Evolutionary conservation across 2,113 vertebrate species (phyloP), one percentile per base, ranked within the genome.

Genomic region (Psephotus haematonotus): DNA sequence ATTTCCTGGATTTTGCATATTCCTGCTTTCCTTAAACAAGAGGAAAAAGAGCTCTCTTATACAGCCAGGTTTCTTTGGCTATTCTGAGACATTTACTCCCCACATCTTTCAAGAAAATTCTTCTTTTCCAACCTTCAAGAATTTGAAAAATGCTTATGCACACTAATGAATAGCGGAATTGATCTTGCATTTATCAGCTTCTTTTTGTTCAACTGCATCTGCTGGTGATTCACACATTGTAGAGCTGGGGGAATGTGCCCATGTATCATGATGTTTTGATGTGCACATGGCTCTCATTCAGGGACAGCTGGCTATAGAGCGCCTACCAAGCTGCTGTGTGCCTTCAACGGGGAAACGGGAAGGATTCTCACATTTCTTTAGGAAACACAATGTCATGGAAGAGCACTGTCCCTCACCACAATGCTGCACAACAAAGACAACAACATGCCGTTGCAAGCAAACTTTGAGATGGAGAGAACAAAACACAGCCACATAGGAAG

Each of bases 351-450:
- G 60, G 25, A 37, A 31, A 41, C 28, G 11, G 29, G 14, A 46
- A 62, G 11, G 15, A 50, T 17, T 49, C 76, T 31, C 24, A 7
- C 31, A 4, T 43, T 53, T 60, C n/a, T 28, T 37, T 20, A 63
- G 28, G 27, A 64, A 50, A 41, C 20, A 15, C 35, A 23, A 3
- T 3, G n/a, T 35, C 1, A 0, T 17, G 17, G 47, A 49, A 72
- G 25, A 77, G 8, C 37, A 20, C 0, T 17, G 24, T 20, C 35
- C 11, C n/a, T 76, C 18, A 2, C 16, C 24, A 44, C 22, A 33
- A 7, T 0, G 0, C 1, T 17, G 39, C 8, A 16, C 39, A 39
- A 35, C 6, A 44, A 29, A 77, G 64, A 47, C 6, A 41, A 4
- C 5, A 52, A 7, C 13, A 31, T 22, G 8, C 11, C 13, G 11